Evolutionary conservation across 1,140 invertebrate genomes (phyloP), one percentile per base, ranked within the genome.

Genomic region (Drosophila jambulina): DNA sequence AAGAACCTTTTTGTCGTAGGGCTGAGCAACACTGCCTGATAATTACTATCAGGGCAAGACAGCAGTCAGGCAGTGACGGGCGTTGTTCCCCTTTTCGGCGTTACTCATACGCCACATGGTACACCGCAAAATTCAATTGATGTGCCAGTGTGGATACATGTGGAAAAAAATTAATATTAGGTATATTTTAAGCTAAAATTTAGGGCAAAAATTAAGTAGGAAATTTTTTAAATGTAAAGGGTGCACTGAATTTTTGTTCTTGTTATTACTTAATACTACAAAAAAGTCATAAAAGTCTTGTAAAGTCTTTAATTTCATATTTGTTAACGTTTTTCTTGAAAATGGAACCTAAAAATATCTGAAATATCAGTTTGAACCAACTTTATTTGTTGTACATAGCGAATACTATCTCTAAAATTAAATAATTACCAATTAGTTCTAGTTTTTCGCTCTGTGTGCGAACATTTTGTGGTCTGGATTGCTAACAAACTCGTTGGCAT

Each of bases 81-180:
- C 23, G 51, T 45, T 43, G 51, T 45, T 43, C 51, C 51, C 54
- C 43, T 60, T 46, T 49, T 38, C 25, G 32, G 34, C 40, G 38
- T 84, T 84, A 84, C 82, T 65, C 81, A 85, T 84, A 69, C 81
- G 77, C 82, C 71, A 34, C 80, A 21, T 75, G 51, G 60, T 69
- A 36, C 53, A 32, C 34, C 25, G 13, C 25, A 27, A 40, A 38
- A 38, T 53, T 62, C 12, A 2, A 40, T 13, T 61, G 27, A 61
- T 48, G 15, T 23, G 12, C 5, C 4, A 36, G 34, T 36, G 34
- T 13, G 8, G 8, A 9, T 17, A 15, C 3, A 5, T 0, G 15
- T 12, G 15, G 4, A 34, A 60, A 49, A 19, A n/a, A 29, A 3
- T 3, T 4, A 13, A 7, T 19, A n/a, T 49, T 3, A 5, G 0